Evolutionary conservation across 1,140 invertebrate genomes (phyloP), one percentile per base, ranked within the genome.

Genomic region (Hyles euphorbiae): DNA sequence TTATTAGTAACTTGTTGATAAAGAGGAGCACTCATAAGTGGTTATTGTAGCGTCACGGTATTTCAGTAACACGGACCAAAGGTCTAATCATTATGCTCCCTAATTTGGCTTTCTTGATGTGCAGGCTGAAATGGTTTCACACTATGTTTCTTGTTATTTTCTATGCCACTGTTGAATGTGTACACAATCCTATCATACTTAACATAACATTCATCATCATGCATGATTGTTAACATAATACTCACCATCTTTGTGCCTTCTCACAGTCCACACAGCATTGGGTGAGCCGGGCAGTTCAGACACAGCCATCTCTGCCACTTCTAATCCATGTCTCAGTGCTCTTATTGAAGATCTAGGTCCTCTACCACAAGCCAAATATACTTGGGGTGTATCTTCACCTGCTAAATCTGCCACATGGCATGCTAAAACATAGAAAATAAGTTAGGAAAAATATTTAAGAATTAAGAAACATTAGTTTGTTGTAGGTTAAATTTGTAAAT

Each of bases 241-340:
- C 92, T 93, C 89, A 98, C 97, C 98, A 91, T 99, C 98, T 81
- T 95, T 93, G 87, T 97, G 94, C 80, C 95, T 93, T 86, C 99
- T 98, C 1, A 99, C 98, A 40, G 99, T 99, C 99, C 99, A 99
- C 5, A 99, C 99, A 76, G 98, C 98, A 91, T 99, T 99, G 7
- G 99, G 99, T 86, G 98, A 99, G 83, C 98, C 98, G 9, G 99
- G 99, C 64, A 99, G 89, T 88, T 99, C 98, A 51, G 98, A 99
- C 3, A 99, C 98, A 70, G 98, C 99, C 98, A 99, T 99, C 90
- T 99, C 99, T 0, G 98, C 97, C 2, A 96, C 98, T 92, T 99
- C 98, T 9, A 99, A 90, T 74, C 99, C 99, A 89, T 99, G 99
- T 48, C 98, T 92, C 3, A 99, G 89, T 1, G 99, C 97, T 75